phyloP scores from a whole-genome alignment of 2,113 vertebrate genomes.

The Anser cygnoides region DNA sequence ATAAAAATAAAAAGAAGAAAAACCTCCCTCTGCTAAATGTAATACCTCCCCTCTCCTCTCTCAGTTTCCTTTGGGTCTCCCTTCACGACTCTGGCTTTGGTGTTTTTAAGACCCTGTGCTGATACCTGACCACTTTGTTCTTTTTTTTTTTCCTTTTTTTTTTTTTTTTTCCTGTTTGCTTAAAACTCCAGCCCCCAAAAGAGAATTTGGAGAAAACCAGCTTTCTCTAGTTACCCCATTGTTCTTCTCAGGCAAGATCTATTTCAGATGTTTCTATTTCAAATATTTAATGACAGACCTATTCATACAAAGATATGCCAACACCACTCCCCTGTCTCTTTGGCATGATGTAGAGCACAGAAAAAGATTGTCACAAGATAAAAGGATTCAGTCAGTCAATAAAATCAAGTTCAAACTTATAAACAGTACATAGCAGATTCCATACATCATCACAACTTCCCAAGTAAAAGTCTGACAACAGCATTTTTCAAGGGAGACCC shows the following conservation, averaged over 20 bases:
- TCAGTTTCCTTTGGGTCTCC: not conserved
- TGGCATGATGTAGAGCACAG: slow-evolving; percentile 52
- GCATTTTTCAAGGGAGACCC: not conserved
- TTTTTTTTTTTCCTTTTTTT: too few relatives aligned
- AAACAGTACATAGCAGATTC: not conserved
- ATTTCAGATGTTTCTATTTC: slow-evolving; percentile 73
- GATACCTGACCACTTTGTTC: not conserved
- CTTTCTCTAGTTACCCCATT: slow-evolving; percentile 64
- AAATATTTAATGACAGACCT: slow-evolving; percentile 74
- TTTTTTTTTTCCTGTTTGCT: not conserved
- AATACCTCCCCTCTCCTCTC: not conserved
- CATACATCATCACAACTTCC: not conserved
- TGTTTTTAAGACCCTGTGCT: not conserved
- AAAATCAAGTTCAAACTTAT: slow-evolving; percentile 21
- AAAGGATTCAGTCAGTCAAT: slow-evolving; percentile 29
- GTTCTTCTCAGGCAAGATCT: slow-evolving; percentile 67
- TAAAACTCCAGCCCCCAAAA: slow-evolving; percentile 16
- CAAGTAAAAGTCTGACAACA: not conserved
- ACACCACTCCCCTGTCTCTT: slow-evolving; percentile 67
- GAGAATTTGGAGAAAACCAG: slow-evolving; percentile 60
- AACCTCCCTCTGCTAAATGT: not conserved
- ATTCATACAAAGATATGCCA: slow-evolving; percentile 72
- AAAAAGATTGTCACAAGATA: slow-evolving; percentile 55
- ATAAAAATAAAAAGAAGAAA: not conserved
- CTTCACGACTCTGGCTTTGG: not conserved